Conservation (phyloP, 2,113 vertebrate genomes). For the Typhlomys cinereus region DNA sequence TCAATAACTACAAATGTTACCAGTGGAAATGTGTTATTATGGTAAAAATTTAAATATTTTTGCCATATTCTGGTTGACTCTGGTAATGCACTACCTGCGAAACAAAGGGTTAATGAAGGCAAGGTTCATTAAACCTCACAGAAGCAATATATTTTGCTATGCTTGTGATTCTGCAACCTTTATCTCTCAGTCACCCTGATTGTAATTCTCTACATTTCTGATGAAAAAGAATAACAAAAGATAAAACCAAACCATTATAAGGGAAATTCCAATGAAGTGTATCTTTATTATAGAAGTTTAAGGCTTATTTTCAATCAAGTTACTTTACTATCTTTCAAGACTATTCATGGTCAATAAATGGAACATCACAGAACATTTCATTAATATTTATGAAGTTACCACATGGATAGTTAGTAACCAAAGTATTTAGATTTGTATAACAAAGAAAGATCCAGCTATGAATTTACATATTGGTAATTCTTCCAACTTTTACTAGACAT, state of each 20-base stretch:
- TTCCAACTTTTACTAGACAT: slow-evolving; percentile 77
- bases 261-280: slow-evolving; percentile 64
- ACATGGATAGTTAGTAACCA: slow-evolving; percentile 80
- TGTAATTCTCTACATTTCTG: slow-evolving; percentile 21
- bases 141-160: slow-evolving; percentile 37
- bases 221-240: slow-evolving; percentile 74
- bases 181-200: slow-evolving; percentile 50
- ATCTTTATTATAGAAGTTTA: slow-evolving; percentile 69
- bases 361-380: slow-evolving; percentile 76
- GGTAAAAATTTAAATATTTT: not conserved
- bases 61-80: not conserved
- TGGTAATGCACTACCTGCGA: not conserved
- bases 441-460: slow-evolving; percentile 77
- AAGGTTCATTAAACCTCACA: slow-evolving; percentile 49
- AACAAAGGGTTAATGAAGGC: slow-evolving; percentile 41
- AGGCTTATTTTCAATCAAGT: slow-evolving; percentile 72
- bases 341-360: slow-evolving; percentile 73
- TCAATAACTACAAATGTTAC: not conserved
- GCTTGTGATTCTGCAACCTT: slow-evolving; percentile 9
- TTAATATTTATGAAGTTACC: slow-evolving; percentile 86
- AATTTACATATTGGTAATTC: slow-evolving; percentile 81
- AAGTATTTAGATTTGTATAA: slow-evolving; percentile 82
- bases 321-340: slow-evolving; percentile 41
- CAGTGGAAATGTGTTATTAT: not conserved
- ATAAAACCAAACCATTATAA: slow-evolving; percentile 62